These are phyloP conservation scores for Antheraea mylitta DNA, from an alignment of 1,140 invertebrate genomes.

Conservation along the genomic window DNA sequence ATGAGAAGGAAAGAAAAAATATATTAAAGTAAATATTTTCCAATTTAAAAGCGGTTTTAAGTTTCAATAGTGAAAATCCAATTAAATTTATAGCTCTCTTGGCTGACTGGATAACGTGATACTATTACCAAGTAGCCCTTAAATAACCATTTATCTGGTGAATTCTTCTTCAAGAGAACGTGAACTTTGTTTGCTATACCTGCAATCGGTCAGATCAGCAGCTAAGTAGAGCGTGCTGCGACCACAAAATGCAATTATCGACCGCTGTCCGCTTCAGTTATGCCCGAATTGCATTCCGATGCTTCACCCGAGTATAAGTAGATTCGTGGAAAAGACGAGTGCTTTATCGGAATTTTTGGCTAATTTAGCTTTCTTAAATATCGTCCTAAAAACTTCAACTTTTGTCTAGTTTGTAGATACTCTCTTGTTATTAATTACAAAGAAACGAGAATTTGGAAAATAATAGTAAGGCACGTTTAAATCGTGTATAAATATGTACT, in stretches of 20 bases:
- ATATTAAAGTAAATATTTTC: too few species aligned
- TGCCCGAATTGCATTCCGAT: conserved; percentile 59
- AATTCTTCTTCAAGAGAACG: conserved; percentile 15
- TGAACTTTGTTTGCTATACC: conserved; percentile 68
- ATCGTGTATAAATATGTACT: too few species aligned
- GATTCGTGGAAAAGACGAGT: neutral
- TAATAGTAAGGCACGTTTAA: too few species aligned
- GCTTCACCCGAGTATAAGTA: neutral
- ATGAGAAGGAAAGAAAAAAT: too few species aligned
- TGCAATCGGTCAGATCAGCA: conserved; percentile 61
- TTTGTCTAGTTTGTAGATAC: neutral
- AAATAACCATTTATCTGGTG: neutral
- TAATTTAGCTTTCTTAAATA: neutral
- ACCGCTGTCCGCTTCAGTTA: conserved; percentile 63
- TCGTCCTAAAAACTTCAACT: neutral
- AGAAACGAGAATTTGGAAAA: too few species aligned
- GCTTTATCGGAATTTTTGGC: neutral
- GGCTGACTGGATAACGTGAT: neutral
- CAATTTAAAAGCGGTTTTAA: too few species aligned
- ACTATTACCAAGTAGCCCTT: neutral
- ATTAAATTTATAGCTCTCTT: too few species aligned
- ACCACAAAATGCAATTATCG: conserved; percentile 76
- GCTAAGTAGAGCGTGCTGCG: conserved; percentile 55
- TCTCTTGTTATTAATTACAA: too few species aligned
- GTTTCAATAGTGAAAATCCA: too few species aligned